A percentile compares a stretch with the other conserved stretches of the same genome.
These are phyloP conservation scores for Ommatoiulus sabulosus DNA, from an alignment of 2,888 invertebrate genomes.

Conservation along the genomic window DNA sequence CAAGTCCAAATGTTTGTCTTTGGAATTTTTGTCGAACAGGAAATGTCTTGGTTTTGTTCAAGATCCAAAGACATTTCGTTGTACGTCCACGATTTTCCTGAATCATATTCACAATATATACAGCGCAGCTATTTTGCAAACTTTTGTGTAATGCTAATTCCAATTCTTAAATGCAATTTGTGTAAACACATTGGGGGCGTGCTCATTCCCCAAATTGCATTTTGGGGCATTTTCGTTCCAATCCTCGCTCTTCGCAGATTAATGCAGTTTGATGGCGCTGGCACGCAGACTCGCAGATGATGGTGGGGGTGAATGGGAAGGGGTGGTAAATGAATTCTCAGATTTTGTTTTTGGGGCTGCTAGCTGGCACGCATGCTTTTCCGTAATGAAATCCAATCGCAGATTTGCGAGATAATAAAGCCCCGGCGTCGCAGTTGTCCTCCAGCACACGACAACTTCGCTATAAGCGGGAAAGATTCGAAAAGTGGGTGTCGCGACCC, in stretches of 20 bases:
- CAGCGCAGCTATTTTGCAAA: no score
- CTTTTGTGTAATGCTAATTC: neutral
- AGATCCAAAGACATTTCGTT: no score
- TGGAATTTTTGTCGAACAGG: no score
- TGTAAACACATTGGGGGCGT: constrained; percentile 7
- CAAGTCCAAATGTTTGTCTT: no score
- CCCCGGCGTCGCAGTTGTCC: neutral
- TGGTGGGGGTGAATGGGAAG: no score
- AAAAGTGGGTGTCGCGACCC: neutral
- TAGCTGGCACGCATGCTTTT: neutral
- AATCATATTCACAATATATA: no score
- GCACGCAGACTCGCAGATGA: neutral
- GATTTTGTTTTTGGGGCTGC: neutral
- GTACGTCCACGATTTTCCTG: no score
- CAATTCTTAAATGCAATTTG: neutral
- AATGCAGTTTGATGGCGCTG: neutral
- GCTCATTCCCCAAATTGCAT: neutral
- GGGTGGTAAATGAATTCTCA: no score
- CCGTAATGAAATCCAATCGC: neutral
- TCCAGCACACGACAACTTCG: neutral
- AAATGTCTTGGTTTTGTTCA: no score
- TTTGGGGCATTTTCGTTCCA: neutral
- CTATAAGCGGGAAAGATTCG: neutral
- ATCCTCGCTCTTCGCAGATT: neutral
- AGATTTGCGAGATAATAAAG: neutral